Percentiles rank a stretch among this genome's conserved stretches.
These are phyloP conservation scores for Caenorhabditis sulstoni DNA, from an alignment of 2,888 invertebrate genomes.

Conservation along the genomic window DNA sequence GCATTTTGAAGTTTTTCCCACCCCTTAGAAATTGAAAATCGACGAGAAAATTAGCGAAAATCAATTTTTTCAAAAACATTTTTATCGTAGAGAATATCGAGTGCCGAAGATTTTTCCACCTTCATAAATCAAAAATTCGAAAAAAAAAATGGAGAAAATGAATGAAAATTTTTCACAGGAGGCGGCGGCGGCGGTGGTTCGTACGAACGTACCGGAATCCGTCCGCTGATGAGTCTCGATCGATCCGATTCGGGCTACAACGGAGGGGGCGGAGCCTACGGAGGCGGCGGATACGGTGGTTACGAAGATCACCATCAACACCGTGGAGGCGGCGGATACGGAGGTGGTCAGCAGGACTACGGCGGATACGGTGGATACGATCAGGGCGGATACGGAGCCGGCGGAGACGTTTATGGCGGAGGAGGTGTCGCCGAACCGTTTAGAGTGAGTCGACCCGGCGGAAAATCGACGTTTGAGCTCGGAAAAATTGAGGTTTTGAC, in stretches of 20 bases:
- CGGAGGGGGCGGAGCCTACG: conserved; percentile 4
- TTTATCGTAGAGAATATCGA: no score
- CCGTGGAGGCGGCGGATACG: conserved; percentile 16
- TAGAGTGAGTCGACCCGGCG: conserved; percentile 13
- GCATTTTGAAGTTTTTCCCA: no score
- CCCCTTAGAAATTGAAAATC: no score
- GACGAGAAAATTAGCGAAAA: no score
- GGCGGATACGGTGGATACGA: conserved; percentile 19
- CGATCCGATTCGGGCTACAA: conserved; percentile 23
- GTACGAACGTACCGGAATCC: conserved; percentile 42
- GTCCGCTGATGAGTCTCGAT: conserved; percentile 44
- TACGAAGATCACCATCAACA: conserved; percentile 7
- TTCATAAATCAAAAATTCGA: no score
- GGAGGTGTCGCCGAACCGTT: conserved; percentile 15
- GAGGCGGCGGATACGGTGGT: conserved; percentile 7
- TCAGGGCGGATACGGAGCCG: conserved; percentile 16
- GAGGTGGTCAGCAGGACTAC: conserved; percentile 15
- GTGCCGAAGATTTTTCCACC: no score
- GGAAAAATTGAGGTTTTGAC: no score
- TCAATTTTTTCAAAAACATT: no score
- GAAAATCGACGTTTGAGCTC: not conserved
- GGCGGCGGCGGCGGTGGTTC: not conserved
- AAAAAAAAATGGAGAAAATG: no score
- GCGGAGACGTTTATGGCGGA: conserved; percentile 18
- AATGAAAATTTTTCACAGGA: no score